Evolutionary conservation across 2,113 vertebrate genomes (phyloP).

Genomic region (Grammomys surdaster): DNA sequence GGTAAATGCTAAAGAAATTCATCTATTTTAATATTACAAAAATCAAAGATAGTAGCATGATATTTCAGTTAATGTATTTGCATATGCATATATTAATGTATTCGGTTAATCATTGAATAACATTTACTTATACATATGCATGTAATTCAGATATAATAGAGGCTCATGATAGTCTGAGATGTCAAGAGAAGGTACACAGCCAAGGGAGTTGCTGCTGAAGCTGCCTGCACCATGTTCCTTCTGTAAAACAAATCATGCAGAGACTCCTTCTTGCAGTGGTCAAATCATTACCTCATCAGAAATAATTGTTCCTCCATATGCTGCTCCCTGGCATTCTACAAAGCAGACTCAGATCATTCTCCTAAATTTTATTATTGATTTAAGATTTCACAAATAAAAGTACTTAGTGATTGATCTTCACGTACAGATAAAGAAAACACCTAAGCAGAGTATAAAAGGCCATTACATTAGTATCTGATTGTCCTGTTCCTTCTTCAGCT

Average conservation of each 20-base stretch:
- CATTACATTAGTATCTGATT: background rate
- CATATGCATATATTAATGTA: background rate
- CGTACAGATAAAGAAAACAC: background rate
- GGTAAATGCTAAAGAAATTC: background rate
- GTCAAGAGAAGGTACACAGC: background rate
- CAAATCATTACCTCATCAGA: background rate
- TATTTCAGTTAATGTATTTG: constrained; percentile 6
- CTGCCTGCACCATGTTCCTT: background rate
- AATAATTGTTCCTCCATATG: background rate
- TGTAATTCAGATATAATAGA: background rate
- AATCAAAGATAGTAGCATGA: background rate
- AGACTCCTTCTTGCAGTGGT: background rate
- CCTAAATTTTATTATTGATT: background rate
- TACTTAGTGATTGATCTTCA: background rate
- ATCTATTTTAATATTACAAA: background rate
- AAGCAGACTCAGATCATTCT: background rate
- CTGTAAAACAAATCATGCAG: background rate
- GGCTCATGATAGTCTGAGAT: background rate
- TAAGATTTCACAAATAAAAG: background rate
- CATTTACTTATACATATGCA: background rate
- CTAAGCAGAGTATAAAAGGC: background rate
- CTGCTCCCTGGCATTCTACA: background rate
- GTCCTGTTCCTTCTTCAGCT: background rate
- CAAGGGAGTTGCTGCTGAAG: background rate
- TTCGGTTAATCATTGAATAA: background rate